phyloP scores from a whole-genome alignment of 2,888 invertebrate genomes.

The Patella pellucida region DNA sequence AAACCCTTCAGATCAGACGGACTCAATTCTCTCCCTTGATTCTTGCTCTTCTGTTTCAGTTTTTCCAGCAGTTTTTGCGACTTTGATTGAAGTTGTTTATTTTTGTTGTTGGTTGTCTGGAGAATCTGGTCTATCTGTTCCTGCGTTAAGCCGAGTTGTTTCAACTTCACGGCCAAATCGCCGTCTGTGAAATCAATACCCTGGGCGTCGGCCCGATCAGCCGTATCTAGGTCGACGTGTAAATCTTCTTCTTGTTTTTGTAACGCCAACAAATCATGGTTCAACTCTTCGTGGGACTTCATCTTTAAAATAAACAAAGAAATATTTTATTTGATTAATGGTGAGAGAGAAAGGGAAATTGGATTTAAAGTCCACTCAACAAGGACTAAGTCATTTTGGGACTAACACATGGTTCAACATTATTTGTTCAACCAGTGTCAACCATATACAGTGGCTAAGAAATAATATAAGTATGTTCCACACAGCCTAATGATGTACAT shows the following conservation, averaged over 20 bases:
- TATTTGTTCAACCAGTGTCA: too few relatives aligned
- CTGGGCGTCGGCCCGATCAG: slow-evolving; percentile 20
- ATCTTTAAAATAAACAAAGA: neutral
- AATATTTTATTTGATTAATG: too few relatives aligned
- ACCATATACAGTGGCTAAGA: too few relatives aligned
- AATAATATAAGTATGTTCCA: too few relatives aligned
- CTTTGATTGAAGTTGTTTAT: slow-evolving; percentile 36
- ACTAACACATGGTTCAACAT: too few relatives aligned
- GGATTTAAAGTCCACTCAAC: too few relatives aligned
- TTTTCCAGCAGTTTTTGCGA: slow-evolving; percentile 36
- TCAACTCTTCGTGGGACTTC: neutral
- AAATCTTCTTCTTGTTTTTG: slow-evolving; percentile 60
- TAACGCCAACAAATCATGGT: slow-evolving; percentile 45
- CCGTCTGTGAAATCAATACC: slow-evolving; percentile 14
- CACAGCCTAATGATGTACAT: too few relatives aligned
- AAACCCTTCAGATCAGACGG: slow-evolving; percentile 48
- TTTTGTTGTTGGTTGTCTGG: slow-evolving; percentile 37
- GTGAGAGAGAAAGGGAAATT: too few relatives aligned
- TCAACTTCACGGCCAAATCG: slow-evolving; percentile 18
- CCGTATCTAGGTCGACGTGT: slow-evolving; percentile 51
- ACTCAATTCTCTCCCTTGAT: slow-evolving; percentile 30
- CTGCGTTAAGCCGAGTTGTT: slow-evolving; percentile 40
- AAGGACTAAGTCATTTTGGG: too few relatives aligned
- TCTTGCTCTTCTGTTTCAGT: slow-evolving; percentile 43
- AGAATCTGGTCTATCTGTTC: slow-evolving; percentile 47